Conservation (phyloP, 2,797 vertebrate species). For the Gambusia yucatana region DNA sequence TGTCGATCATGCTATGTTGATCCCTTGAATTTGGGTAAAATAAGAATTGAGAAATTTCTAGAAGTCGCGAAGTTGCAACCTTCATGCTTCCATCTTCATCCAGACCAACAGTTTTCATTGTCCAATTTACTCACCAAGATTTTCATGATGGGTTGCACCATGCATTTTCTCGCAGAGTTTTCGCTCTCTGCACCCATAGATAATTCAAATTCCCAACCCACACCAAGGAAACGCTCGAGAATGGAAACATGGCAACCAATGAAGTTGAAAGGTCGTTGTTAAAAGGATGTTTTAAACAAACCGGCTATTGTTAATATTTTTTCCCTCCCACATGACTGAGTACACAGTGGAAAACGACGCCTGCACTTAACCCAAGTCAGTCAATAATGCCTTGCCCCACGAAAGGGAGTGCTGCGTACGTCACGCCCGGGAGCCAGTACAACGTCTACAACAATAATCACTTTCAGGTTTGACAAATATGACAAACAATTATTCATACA, state of each 20-base stretch:
- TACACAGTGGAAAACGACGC: conserved; percentile 19
- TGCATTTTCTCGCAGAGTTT: conserved; percentile 23
- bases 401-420: conserved; percentile 4
- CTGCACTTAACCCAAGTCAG: conserved; percentile 11
- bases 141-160: neutral
- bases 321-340: conserved; percentile 14
- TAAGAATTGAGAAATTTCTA: neutral
- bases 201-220: conserved; percentile 44
- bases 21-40: neutral
- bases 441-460: conserved; percentile 12
- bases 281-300: conserved; percentile 38
- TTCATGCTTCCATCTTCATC: neutral
- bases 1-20: neutral
- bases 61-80: neutral
- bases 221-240: conserved; percentile 52
- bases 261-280: conserved; percentile 50
- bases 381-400: conserved; percentile 2
- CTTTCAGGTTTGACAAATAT: conserved; percentile 1
- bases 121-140: neutral
- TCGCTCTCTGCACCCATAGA: conserved; percentile 27
- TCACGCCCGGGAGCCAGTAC: conserved; percentile 15
- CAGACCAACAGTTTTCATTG: neutral
- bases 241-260: conserved; percentile 48
- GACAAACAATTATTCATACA: conserved; percentile 18
- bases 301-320: conserved; percentile 10